Evolutionary conservation across 2,888 invertebrate species (phyloP), one percentile per base, ranked within the genome.

Genomic region (Drosophila anceps): DNA sequence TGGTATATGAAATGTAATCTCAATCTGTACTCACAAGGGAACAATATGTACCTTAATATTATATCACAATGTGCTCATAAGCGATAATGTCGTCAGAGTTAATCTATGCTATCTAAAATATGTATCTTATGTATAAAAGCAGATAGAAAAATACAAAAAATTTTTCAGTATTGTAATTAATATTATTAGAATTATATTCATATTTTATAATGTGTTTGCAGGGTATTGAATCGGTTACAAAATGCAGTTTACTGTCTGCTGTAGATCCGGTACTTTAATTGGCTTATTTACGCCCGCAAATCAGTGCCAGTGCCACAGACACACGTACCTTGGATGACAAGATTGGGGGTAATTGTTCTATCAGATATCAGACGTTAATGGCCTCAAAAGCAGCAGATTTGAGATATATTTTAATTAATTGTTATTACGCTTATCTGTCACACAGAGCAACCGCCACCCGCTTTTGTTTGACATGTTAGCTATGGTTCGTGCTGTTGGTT

Each of bases 401-500:
- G 54, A 76, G 79, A 76, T 76, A 60, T 76, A 77, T 88, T 82
- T 88, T 76, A 86, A 90, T 88, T 84, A 90, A 90, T 81, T 84
- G 87, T 86, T 77, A 86, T 75, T 81, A 72, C 84, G 77, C 87
- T 76, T 73, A 90, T 86, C 84, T 81, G 86, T 76, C 84, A 79
- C 81, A 74, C 29, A 46, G 37, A 39, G 24, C 37, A 44, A 31
- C 29, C 33, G 1, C 18, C 29, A 3, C 3, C 29, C 15, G 12
- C 44, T 39, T 31, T 31, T 68, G 43, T 31, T 57, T 64, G 67
- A 57, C 53, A 76, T 78, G 46, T 76, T 59, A 62, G 81, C 65
- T 68, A 55, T 51, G 58, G 51, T 20, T 18, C 51, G 53, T 63
- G 64, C 58, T 68, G 75, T 65, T 79, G 74, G 70, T 60, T 31